phyloP scores from a whole-genome alignment of 2,797 vertebrate species.

The Pangasius mekongensis region DNA sequence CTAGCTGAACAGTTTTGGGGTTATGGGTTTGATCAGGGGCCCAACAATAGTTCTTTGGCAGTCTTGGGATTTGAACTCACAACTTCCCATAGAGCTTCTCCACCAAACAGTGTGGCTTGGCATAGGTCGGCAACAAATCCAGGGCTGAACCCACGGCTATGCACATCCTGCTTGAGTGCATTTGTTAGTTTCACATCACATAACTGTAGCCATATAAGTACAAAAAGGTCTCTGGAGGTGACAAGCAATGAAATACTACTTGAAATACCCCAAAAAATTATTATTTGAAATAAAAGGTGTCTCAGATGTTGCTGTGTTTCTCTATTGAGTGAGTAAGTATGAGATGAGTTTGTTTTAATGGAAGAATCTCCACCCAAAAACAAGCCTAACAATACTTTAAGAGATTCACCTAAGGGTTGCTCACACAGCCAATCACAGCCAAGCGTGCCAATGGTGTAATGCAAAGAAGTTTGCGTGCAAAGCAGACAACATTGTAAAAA shows the following conservation, averaged over 20 bases:
- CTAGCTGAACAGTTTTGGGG: background rate
- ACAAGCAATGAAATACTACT: background rate
- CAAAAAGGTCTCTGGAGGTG: background rate
- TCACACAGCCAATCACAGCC: background rate
- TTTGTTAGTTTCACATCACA: background rate
- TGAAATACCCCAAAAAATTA: background rate
- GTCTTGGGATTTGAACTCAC: background rate
- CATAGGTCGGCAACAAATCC: constrained; percentile 14
- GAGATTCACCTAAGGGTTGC: background rate
- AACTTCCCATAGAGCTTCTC: constrained; percentile 11
- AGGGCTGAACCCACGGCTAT: background rate
- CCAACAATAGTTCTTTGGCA: constrained; percentile 7
- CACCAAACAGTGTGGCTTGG: constrained; percentile 14
- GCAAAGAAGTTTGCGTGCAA: background rate
- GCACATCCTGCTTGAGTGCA: background rate
- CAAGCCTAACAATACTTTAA: background rate
- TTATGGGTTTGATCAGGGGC: constrained; percentile 8
- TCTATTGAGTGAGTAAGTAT: background rate
- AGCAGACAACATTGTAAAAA: background rate
- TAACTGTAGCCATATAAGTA: background rate
- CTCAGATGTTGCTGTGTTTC: background rate
- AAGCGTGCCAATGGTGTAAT: background rate
- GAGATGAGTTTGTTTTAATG: background rate
- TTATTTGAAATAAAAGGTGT: background rate
- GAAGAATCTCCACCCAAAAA: background rate